Conservation (phyloP, 2,113 vertebrate species). For the Nothocercus julius region DNA sequence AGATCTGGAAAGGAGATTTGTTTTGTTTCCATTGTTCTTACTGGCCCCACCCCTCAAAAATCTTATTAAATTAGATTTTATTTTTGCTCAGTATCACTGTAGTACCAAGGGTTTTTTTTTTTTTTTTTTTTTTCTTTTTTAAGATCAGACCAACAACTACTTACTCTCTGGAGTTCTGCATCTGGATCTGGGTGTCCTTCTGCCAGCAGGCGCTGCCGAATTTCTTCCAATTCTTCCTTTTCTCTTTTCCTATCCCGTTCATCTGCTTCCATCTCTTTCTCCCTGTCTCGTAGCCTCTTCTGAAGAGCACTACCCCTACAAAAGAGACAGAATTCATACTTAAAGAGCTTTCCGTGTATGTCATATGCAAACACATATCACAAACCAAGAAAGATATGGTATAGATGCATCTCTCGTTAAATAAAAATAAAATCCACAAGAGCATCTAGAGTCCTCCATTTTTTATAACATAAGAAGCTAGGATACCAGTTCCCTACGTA, state of each 20-base stretch:
- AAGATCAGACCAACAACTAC: constrained; percentile 6
- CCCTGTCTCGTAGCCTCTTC: constrained; percentile 94
- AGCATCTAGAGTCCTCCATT: not conserved
- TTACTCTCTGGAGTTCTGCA: constrained; percentile 95
- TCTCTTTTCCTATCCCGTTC: constrained; percentile 97
- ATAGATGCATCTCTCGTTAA: not conserved
- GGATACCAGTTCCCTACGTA: not conserved
- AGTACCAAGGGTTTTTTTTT: not conserved
- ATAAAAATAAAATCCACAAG: not conserved
- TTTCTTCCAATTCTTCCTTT: constrained; percentile 98
- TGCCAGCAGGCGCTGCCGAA: constrained; percentile 93
- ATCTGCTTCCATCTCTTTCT: constrained; percentile 98
- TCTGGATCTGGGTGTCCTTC: constrained; percentile 98
- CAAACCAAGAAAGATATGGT: not conserved
- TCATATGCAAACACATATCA: not conserved
- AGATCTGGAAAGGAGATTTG: not conserved
- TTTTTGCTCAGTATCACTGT: not conserved
- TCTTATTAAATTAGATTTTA: not conserved
- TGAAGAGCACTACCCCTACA: constrained; percentile 97
- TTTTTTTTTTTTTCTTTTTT: not conserved
- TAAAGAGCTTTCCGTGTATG: not conserved
- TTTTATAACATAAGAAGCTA: not conserved
- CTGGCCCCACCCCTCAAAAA: not conserved
- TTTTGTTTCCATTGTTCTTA: not conserved
- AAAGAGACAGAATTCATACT: not conserved